These are phyloP conservation scores for Nasonia vitripennis DNA, from an alignment of 1,140 invertebrate species.

Conservation along the genomic window DNA sequence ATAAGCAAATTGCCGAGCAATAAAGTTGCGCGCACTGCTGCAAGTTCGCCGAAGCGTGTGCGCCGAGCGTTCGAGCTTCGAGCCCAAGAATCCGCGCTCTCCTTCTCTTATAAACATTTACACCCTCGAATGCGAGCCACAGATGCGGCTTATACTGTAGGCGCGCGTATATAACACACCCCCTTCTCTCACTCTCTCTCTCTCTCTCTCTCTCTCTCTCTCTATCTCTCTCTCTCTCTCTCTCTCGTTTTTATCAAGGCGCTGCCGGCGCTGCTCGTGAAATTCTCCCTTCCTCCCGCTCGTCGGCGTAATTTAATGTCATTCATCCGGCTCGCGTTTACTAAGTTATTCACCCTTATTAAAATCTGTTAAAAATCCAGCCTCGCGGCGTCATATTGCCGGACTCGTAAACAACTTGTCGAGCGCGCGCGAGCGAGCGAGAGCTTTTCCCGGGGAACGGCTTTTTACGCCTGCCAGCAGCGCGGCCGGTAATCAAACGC, in stretches of 20 bases:
- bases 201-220: neutral
- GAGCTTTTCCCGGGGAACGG: slow-evolving; percentile 18
- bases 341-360: slow-evolving; percentile 67
- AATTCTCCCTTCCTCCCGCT: slow-evolving; percentile 50
- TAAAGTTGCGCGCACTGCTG: slow-evolving; percentile 61
- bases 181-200: slow-evolving; percentile 19
- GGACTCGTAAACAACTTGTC: slow-evolving; percentile 55
- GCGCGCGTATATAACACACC: neutral
- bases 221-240: neutral
- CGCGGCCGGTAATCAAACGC: slow-evolving; percentile 10
- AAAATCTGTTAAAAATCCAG: slow-evolving; percentile 69
- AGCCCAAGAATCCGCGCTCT: slow-evolving; percentile 38
- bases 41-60: slow-evolving; percentile 25
- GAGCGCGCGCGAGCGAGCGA: neutral
- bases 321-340: slow-evolving; percentile 68
- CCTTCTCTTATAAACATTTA: slow-evolving; percentile 59
- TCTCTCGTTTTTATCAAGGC: slow-evolving; percentile 46
- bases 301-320: slow-evolving; percentile 70
- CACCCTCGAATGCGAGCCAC: slow-evolving; percentile 65
- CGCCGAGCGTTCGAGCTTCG: neutral
- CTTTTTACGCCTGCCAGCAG: neutral
- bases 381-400: slow-evolving; percentile 59
- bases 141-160: slow-evolving; percentile 63
- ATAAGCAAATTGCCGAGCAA: slow-evolving; percentile 72
- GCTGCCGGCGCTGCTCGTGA: slow-evolving; percentile 21